Conservation (phyloP, 2,888 invertebrate species). For the Drosophila cognata region DNA sequence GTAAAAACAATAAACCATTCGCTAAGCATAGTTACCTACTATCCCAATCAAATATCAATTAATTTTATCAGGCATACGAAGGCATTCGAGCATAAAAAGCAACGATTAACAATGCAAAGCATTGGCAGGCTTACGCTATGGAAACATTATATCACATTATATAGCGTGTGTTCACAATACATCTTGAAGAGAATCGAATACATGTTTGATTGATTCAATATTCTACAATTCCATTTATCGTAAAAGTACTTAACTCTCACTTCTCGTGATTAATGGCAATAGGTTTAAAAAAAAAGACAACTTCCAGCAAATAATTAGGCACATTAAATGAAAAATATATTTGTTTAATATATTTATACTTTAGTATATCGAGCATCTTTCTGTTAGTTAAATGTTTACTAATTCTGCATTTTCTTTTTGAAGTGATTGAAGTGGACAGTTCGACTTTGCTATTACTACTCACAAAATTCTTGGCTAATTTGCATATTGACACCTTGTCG, state of each 20-base stretch:
- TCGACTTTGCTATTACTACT: neutral
- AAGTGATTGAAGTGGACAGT: neutral
- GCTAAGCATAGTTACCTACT: constrained; percentile 17
- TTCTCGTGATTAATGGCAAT: neutral
- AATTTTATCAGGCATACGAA: constrained; percentile 4
- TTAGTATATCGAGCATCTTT: neutral
- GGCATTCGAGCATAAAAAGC: constrained; percentile 1
- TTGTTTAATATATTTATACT: neutral
- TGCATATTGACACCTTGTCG: constrained; percentile 12
- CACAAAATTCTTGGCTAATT: neutral
- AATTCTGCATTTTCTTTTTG: neutral
- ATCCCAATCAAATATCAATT: constrained; percentile 24
- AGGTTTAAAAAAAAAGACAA: neutral
- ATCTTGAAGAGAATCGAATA: neutral
- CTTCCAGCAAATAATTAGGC: neutral
- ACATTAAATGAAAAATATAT: neutral
- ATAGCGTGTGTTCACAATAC: neutral
- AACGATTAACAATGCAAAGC: constrained; percentile 1
- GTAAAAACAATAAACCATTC: constrained; percentile 10
- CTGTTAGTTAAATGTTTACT: neutral
- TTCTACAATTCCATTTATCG: neutral
- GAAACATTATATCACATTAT: constrained; percentile 43
- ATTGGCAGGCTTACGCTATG: neutral
- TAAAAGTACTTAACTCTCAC: neutral
- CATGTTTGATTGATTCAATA: neutral